phyloP scores from a whole-genome alignment of 2,888 invertebrate species.

The Automeris io region DNA sequence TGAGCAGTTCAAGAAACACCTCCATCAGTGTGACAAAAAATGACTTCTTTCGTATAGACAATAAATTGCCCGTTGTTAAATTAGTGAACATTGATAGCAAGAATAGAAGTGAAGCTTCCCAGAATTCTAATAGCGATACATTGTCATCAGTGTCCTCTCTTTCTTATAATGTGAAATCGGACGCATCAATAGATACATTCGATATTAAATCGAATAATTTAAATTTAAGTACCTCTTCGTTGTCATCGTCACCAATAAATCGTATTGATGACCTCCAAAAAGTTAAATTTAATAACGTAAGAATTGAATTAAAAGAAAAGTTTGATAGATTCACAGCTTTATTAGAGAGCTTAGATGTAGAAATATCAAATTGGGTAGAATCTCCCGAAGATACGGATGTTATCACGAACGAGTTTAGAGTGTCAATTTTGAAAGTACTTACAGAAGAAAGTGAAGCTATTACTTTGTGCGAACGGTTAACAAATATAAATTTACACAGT shows the following conservation, averaged over 20 bases:
- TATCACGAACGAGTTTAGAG: constrained; percentile 18
- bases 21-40: constrained; percentile 37
- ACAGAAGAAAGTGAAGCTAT: constrained; percentile 34
- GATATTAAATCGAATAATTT: constrained; percentile 13
- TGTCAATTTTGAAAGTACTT: constrained; percentile 28
- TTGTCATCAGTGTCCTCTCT: constrained; percentile 13
- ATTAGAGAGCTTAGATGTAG: constrained; percentile 33
- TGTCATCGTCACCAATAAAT: constrained; percentile 12
- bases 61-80: constrained; percentile 46
- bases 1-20: constrained; percentile 46
- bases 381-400: constrained; percentile 21
- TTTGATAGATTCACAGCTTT: constrained; percentile 25
- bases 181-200: constrained; percentile 10
- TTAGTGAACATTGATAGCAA: constrained; percentile 27
- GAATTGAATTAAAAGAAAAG: constrained; percentile 15
- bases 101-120: constrained; percentile 5
- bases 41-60: constrained; percentile 45
- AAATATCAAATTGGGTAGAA: constrained; percentile 39
- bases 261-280: constrained; percentile 1
- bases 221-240: constrained; percentile 27
- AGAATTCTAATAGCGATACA: constrained; percentile 10
- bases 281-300: constrained; percentile 7
- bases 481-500: constrained; percentile 5
- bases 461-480: constrained; percentile 26
- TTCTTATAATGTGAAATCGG: constrained; percentile 10